Percentiles rank a stretch among this genome's conserved stretches.
These are phyloP conservation scores for Helicoverpa armigera DNA, from an alignment of 1,140 invertebrate species.

Conservation along the genomic window DNA sequence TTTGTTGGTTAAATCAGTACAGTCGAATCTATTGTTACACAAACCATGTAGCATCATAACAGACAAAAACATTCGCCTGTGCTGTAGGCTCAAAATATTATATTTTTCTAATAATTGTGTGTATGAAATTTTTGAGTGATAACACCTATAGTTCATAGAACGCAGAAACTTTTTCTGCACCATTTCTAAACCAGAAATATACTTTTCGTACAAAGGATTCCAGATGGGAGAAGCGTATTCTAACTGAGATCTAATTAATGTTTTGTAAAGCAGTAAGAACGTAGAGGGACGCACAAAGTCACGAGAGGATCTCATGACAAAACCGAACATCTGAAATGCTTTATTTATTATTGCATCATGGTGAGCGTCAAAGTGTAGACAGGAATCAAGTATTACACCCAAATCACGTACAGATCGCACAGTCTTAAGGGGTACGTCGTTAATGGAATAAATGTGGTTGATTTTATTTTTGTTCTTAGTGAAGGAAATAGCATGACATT, in stretches of 20 bases:
- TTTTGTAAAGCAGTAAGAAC: neutral
- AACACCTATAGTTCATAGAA: neutral
- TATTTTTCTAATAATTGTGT: neutral
- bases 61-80: neutral
- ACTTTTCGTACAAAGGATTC: slow-evolving; percentile 12
- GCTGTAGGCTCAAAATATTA: slow-evolving; percentile 2
- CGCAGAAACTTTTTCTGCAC: neutral
- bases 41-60: slow-evolving; percentile 2
- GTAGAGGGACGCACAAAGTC: neutral
- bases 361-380: neutral
- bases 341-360: neutral
- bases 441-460: neutral
- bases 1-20: neutral
- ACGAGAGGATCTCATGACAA: neutral
- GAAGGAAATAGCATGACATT: neutral
- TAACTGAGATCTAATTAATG: slow-evolving; percentile 17
- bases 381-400: neutral
- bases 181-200: neutral
- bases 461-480: neutral
- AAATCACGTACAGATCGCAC: neutral
- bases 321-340: neutral
- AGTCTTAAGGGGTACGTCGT: neutral
- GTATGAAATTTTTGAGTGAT: neutral
- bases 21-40: neutral
- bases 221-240: neutral